Conservation (phyloP, 2,888 invertebrate genomes). For the Nymphalis c-album region DNA sequence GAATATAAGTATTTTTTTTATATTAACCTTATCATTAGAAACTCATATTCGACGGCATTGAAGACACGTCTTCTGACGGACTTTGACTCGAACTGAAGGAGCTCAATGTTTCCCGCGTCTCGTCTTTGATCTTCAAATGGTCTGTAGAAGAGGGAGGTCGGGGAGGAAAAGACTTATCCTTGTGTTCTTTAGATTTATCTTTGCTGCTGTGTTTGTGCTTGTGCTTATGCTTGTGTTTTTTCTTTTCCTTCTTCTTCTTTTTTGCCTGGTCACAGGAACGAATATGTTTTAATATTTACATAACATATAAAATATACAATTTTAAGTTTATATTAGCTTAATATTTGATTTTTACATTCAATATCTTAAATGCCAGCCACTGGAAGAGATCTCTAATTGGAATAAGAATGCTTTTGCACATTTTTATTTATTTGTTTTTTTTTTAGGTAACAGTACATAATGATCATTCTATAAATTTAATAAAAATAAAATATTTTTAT, state of each 20-base stretch:
- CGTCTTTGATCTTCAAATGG: slow-evolving; percentile 85
- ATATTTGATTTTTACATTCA: too few species aligned
- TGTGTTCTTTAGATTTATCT: slow-evolving; percentile 73
- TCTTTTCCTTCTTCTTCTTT: slow-evolving; percentile 89
- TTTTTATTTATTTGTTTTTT: too few species aligned
- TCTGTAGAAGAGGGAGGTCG: slow-evolving; percentile 69
- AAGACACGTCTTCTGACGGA: slow-evolving; percentile 80
- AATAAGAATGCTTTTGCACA: too few species aligned
- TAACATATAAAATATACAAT: too few species aligned
- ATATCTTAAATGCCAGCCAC: too few species aligned
- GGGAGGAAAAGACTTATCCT: slow-evolving; percentile 58
- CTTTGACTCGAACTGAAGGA: slow-evolving; percentile 89
- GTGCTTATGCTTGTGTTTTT: slow-evolving; percentile 94
- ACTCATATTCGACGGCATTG: slow-evolving; percentile 73
- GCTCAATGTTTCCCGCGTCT: slow-evolving; percentile 88
- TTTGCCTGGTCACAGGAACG: slow-evolving; percentile 71
- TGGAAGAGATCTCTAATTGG: too few species aligned
- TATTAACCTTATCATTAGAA: slow-evolving; percentile 47
- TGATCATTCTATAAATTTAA: too few species aligned
- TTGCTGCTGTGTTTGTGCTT: slow-evolving; percentile 89
- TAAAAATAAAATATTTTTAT: too few species aligned
- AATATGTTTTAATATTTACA: too few species aligned
- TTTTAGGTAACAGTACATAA: too few species aligned
- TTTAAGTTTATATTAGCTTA: too few species aligned
- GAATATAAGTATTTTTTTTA: too few species aligned